These are phyloP conservation scores for Adineta ricciae DNA, from an alignment of 2,888 invertebrate species.

Conservation along the genomic window DNA sequence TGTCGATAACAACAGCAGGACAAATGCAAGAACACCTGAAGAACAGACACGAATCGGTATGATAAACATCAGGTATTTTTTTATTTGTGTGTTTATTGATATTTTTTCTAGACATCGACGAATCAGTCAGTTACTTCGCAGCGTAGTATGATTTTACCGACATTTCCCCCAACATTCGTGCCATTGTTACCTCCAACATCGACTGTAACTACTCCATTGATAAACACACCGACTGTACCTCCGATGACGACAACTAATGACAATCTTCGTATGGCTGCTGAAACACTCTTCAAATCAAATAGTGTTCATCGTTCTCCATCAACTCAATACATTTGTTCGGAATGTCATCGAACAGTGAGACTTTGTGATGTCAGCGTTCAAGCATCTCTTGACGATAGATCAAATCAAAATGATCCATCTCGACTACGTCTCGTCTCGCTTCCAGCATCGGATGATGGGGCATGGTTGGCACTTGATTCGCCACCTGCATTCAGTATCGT, in stretches of 20 bases:
- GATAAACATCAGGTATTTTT: not conserved
- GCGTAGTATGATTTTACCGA: not conserved
- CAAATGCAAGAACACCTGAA: not conserved
- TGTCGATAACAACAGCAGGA: not conserved
- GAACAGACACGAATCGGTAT: not conserved
- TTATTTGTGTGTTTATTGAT: not conserved
- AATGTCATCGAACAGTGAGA: not conserved
- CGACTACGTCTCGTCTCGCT: not conserved
- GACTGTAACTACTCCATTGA: not conserved
- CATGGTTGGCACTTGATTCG: not conserved
- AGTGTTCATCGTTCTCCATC: not conserved
- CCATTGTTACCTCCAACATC: not conserved
- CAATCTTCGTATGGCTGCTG: not conserved
- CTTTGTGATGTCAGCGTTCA: constrained; percentile 3
- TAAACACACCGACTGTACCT: not conserved
- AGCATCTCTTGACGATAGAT: not conserved
- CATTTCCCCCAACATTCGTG: not conserved
- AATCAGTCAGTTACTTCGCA: not conserved
- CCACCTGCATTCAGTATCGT: not conserved
- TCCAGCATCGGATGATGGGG: not conserved
- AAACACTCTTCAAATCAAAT: not conserved
- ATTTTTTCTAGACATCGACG: not conserved
- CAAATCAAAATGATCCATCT: not conserved
- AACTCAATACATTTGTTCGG: not conserved
- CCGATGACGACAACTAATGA: not conserved